phyloP scores from a whole-genome alignment of 2,797 vertebrate genomes.

The Sebastes variabilis region DNA sequence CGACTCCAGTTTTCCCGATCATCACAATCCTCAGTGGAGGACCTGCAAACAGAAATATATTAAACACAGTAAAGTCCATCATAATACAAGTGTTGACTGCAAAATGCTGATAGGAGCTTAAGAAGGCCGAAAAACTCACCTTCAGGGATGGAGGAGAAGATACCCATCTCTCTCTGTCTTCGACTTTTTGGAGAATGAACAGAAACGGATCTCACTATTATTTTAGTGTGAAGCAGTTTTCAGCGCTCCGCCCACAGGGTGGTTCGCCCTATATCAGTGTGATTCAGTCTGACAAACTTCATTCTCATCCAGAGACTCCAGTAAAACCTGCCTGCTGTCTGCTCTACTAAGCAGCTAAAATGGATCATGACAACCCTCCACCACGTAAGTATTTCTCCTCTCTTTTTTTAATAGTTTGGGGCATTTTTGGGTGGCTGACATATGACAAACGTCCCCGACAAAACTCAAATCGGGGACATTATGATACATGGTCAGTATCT shows the following conservation, averaged over 20 bases:
- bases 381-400: conserved; percentile 18
- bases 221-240: background rate
- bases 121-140: background rate
- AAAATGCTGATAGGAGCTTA: background rate
- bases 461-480: too few relatives aligned
- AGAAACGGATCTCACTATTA: background rate
- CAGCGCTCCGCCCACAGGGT: conserved; percentile 19
- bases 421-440: too few relatives aligned
- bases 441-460: fast-evolving
- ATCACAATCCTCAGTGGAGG: conserved; percentile 48
- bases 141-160: background rate
- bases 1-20: conserved; percentile 60
- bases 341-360: background rate
- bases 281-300: background rate
- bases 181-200: background rate
- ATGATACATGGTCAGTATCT: too few relatives aligned
- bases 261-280: background rate
- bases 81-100: background rate
- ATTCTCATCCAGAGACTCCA: background rate
- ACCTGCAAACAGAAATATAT: conserved; percentile 23
- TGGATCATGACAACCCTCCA: background rate
- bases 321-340: background rate
- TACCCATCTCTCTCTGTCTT: conserved; percentile 6
- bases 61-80: background rate
- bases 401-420: background rate